Base-by-base conservation (phyloP, 2,113 vertebrate genomes). In the Sorex araneus region DNA sequence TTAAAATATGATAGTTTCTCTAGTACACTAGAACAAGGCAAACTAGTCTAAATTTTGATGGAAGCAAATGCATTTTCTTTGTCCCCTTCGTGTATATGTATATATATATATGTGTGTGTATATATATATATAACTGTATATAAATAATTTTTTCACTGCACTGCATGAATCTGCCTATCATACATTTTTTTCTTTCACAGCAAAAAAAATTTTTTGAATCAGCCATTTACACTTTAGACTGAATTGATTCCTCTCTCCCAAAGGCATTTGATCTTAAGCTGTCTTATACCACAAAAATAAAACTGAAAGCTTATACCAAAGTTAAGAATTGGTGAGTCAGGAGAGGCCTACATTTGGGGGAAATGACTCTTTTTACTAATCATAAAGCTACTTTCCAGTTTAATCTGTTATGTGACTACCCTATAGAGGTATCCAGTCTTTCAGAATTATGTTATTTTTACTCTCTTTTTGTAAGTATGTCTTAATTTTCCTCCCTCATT, bases 211-310 rank as follows among this genome's bases (percentile, higher is more conserved):
- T 85, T 47, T 69, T 89, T 85, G 23, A 6, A 27, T 19, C 40
- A 76, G 21, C 1, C 28, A 67, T 74, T 91, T 91, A 83, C 19
- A 74, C 12, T 54, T 54, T 54, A 25, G 28, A 78, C 21, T 89
- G 64, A 78, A 88, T 54, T 63, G 13, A 86, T 3, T 81, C 43
- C 3, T 70, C 28, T 91, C 19, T 82, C 71, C 67, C 85, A n/a
- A 45, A 75, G 15, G 6, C 1, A 63, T 86, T 86, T 82, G 45
- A 50, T 28, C 60, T 69, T 87, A 34, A 70, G 28, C 27, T 89
- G 45, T 82, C n/a, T 73, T 89, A 43, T 93, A 8, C 60, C 69
- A 45, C 64, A 54, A 47, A 64, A 93, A 43, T 21, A 66, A 50
- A 89, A 6, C 16, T 76, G 75, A 36, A 76, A 21, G 28, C 0